Percentiles rank a stretch among this genome's conserved stretches.
Conservation (phyloP, 2,888 invertebrate species). For the Plebejus anna region DNA sequence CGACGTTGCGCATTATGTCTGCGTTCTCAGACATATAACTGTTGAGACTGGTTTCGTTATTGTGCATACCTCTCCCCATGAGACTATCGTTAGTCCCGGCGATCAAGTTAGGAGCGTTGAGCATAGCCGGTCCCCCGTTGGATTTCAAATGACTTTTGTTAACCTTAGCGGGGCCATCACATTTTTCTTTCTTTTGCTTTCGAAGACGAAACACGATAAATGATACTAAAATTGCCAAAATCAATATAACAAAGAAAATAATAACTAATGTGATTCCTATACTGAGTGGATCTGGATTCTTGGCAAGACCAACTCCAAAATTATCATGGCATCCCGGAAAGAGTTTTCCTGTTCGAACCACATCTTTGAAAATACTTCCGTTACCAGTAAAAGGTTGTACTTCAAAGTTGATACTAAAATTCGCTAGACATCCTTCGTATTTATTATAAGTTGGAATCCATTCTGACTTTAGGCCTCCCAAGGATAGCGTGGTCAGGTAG, state of each 20-base stretch:
- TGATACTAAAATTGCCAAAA: constrained; percentile 93
- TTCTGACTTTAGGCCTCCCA: constrained; percentile 88
- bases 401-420: constrained; percentile 93
- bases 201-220: constrained; percentile 95
- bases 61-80: constrained; percentile 84
- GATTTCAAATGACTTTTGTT: constrained; percentile 89
- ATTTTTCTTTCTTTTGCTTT: constrained; percentile 92
- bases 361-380: constrained; percentile 88
- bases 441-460: constrained; percentile 80
- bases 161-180: constrained; percentile 82
- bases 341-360: constrained; percentile 85
- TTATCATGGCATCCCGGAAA: constrained; percentile 86
- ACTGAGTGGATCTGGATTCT: constrained; percentile 91
- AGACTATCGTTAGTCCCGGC: constrained; percentile 84
- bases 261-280: constrained; percentile 96
- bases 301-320: constrained; percentile 84
- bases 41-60: constrained; percentile 84
- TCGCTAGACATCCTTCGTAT: constrained; percentile 94
- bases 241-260: constrained; percentile 93
- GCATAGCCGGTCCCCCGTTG: constrained; percentile 84
- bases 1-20: constrained; percentile 86
- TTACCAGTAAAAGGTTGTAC: constrained; percentile 94
- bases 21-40: constrained; percentile 86
- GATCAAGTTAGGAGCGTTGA: constrained; percentile 84
- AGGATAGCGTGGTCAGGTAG: constrained; percentile 87